Conservation (phyloP, 2,113 vertebrate genomes). For the Sterrhoptilus dennistouni region DNA sequence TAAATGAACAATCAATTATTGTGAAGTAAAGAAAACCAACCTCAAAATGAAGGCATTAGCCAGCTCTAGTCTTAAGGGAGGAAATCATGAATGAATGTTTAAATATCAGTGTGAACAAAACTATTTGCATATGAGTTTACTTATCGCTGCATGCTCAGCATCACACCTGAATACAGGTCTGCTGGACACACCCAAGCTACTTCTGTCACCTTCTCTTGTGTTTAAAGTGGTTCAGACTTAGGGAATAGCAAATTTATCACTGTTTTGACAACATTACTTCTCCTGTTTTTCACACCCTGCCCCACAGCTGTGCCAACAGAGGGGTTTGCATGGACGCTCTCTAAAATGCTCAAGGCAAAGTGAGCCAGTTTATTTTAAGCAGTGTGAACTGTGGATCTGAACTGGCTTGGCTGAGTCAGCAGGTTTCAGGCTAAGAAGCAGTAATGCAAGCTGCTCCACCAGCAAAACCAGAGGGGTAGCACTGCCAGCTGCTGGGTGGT, state of each 20-base stretch:
- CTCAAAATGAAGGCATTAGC: neutral
- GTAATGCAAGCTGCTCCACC: neutral
- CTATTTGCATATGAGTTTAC: neutral
- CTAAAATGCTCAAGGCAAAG: neutral
- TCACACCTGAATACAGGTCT: neutral
- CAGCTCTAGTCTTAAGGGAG: neutral
- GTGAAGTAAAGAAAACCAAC: neutral
- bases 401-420: neutral
- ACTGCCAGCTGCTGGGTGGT: neutral
- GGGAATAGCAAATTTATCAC: neutral
- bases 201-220: neutral
- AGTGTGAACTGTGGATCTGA: neutral
- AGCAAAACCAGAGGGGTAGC: neutral
- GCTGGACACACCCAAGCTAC: neutral
- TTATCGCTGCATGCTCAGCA: neutral
- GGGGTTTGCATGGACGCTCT: neutral
- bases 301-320: neutral
- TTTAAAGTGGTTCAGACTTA: neutral
- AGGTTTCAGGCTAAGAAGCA: neutral
- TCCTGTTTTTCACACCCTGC: neutral
- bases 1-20: neutral
- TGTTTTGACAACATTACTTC: neutral
- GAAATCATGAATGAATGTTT: neutral
- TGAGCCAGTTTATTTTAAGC: neutral
- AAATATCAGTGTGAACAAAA: neutral